These are phyloP conservation scores for Berghia stephanieae DNA, from an alignment of 1,140 invertebrate species.

Conservation along the genomic window DNA sequence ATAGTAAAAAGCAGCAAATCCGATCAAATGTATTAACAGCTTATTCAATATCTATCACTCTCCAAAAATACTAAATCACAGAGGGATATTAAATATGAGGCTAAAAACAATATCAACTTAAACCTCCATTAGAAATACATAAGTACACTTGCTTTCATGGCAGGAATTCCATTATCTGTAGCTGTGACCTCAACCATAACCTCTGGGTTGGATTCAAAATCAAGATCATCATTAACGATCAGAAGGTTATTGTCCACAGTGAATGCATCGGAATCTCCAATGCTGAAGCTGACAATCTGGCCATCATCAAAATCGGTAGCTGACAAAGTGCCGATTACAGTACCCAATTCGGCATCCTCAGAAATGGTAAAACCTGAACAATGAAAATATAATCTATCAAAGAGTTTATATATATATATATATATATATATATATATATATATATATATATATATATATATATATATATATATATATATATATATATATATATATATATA, in stretches of 20 bases:
- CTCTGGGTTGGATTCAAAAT: constrained; percentile 37
- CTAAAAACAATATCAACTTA: too few species aligned
- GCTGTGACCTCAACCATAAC: constrained; percentile 36
- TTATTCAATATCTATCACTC: too few species aligned
- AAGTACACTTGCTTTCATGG: constrained; percentile 34
- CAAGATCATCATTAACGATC: constrained; percentile 39
- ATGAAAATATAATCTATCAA: background rate
- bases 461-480: too few species aligned
- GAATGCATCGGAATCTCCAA: constrained; percentile 31
- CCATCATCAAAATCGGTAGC: constrained; percentile 39
- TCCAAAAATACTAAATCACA: too few species aligned
- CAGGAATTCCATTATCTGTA: constrained; percentile 40
- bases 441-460: too few species aligned
- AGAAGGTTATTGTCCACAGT: constrained; percentile 33
- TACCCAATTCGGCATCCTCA: constrained; percentile 40
- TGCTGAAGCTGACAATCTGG: constrained; percentile 39
- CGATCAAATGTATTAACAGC: too few species aligned
- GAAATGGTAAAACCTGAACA: constrained; percentile 34
- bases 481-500: too few species aligned
- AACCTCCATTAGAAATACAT: too few species aligned
- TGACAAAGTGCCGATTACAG: constrained; percentile 38
- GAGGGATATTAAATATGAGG: too few species aligned
- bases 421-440: too few species aligned
- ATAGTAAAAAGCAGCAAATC: too few species aligned
- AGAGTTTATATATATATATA: too few species aligned